Evolutionary conservation across 2,888 invertebrate genomes (phyloP), one percentile per base, ranked within the genome.

Genomic region (Caenorhabditis sp.): DNA sequence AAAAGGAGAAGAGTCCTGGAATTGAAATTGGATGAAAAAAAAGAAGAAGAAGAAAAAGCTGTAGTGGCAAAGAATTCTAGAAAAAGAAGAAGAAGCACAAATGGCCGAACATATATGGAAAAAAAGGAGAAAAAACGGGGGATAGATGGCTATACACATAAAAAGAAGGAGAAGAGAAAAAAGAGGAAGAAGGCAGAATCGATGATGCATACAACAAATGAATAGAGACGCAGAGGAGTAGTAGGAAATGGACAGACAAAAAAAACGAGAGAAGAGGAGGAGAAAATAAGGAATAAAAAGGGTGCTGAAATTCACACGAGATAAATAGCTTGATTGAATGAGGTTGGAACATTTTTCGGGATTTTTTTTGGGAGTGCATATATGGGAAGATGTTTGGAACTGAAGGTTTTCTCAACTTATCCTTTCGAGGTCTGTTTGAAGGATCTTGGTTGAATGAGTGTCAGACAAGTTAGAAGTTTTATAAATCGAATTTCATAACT

Each of bases 91-190:
- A 43, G 43, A 43, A 43, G 43, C 43, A 43, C 43, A 43, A 43
- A 43, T 43, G 43, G 43, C 43, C 43, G 43, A 43, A 43, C 43
- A 43, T 43, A 43, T 43, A 43, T 43, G 43, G 43, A 43, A 43
- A 43, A 43, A 43, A 17, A 14, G 14, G 14, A 43, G 14, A 43
- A 43, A 43, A 14, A 5, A 17, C 12, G 43, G 43, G 14, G 43
- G 43, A 43, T 43, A 17, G 43, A 43, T 43, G 43, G 43, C 43
- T 43, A 43, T 17, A 43, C 43, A 17, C 43, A 43, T 17, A 43
- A 43, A 17, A 43, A 43, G 17, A 17, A 43, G 43, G 14, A 10
- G 17, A 43, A 14, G 12, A 8, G 36, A 36, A 36, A 12, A 36
- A 12, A 36, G 43, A 17, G 14, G 43, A 17, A 43, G 43, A 43